Base-by-base conservation (phyloP, 2,113 vertebrate species). In the Chaetodon auriga region DNA sequence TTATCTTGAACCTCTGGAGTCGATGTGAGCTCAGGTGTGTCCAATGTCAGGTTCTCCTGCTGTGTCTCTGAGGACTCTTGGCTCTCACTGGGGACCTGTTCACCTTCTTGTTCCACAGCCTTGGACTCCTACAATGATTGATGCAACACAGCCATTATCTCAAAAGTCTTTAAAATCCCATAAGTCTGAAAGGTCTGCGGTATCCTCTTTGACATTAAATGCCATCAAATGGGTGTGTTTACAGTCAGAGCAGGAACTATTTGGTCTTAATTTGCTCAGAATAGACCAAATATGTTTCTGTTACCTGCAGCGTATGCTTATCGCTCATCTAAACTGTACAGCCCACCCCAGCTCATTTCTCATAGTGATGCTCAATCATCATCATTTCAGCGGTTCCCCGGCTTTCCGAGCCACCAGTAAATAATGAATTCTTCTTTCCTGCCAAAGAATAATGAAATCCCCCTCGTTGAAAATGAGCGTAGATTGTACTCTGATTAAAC, bases 61-160 rank as follows among this genome's bases (percentile, higher is more conserved):
- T 71, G 90, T 14, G 70, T 70, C 49, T 81, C 87, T 12, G 79
- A 54, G 35, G 85, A 69, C 14, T 85, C 83, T 21, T 60, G 91
- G 30, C 25, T 79, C 21, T 90, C 89, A 48, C 21, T 66, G 14
- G 25, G 61, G 5, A 54, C 51, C 45, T 68, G 88, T 55, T 90
- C 90, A 1, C 54, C 82, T 18, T 91, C 90, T 38, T 85, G 92
- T 45, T 93, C 93, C 74, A 84, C 78, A 1, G 68, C 78, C 51
- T 93, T 94, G 76, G 88, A 86, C 79, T 94, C 94, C 94, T 95
- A 30, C 45, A 84, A 25, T 16, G 54, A 81, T 55, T 21, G 51
- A 89, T 12, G 43, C 46, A 61, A 6, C 48, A 78, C 66, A 89
- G 18, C 53, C 68, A 30, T 89, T 77, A 88, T 75, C 58, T 45